Conservation (phyloP, 2,888 invertebrate species). For the Meta bourneti region DNA sequence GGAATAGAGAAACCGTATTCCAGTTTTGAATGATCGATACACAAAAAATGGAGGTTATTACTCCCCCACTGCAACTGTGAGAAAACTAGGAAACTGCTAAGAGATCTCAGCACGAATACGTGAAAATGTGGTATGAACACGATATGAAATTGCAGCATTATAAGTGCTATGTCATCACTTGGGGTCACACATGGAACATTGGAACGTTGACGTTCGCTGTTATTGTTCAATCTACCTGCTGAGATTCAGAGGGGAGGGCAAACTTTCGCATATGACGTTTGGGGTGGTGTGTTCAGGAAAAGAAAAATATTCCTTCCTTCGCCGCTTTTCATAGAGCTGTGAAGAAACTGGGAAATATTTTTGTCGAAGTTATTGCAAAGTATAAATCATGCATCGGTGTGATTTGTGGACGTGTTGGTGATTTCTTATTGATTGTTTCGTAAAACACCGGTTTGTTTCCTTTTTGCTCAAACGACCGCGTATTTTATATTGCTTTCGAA, state of each 20-base stretch:
- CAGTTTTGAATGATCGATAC: too few relatives aligned
- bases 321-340: too few relatives aligned
- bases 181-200: neutral
- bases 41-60: too few relatives aligned
- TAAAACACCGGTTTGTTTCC: neutral
- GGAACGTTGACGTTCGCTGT: neutral
- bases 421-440: neutral
- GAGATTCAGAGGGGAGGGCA: neutral
- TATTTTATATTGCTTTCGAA: neutral
- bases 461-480: neutral
- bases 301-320: constrained; percentile 4
- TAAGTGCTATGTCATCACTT: constrained; percentile 38
- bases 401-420: neutral
- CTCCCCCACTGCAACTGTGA: too few relatives aligned
- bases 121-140: neutral
- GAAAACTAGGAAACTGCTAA: neutral
- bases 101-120: neutral
- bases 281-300: neutral
- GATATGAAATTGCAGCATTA: constrained; percentile 26
- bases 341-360: neutral
- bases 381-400: neutral
- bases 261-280: neutral
- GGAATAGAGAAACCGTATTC: too few relatives aligned
- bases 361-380: neutral
- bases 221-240: constrained; percentile 30